Evolutionary conservation across 2,888 invertebrate genomes (phyloP), one percentile per base, ranked within the genome.

Genomic region (Laothoe populi): DNA sequence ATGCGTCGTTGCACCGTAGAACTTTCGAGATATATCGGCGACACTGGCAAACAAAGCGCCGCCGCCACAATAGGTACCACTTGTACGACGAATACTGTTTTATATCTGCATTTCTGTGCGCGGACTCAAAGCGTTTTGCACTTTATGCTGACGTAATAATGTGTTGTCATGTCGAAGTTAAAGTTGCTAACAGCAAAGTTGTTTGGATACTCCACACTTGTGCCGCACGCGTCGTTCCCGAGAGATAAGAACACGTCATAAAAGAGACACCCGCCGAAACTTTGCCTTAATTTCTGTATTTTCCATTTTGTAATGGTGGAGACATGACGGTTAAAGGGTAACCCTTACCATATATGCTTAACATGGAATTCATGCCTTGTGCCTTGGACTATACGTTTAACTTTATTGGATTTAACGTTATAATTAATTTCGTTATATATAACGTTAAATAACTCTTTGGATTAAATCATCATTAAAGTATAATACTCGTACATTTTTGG

Each of bases 11-110:
- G 84, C 82, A 82, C 75, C 74, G 86, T 82, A 79, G 75, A 90
- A 90, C 82, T 91, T 90, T 87, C 77, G 79, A 87, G 86, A 89
- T 90, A 90, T 91, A 90, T 91, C 89, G 84, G 87, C 81, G 88
- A 85, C 88, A 84, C 78, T 84, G 78, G 80, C 87, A 86, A 86
- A 90, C 90, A 90, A 90, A 88, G 87, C 84, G 74, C 70, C 77
- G 76, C 78, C 77, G 75, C 82, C 82, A 88, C 88, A 90, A 89
- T 86, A 83, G 84, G 78, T 83, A 83, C 78, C 82, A 80, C 83
- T 81, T 82, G 83, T 80, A 81, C 80, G 72, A 79, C 77, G 79
- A 78, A 73, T 75, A 68, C 80, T 72, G 81, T 72, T 70, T 70
- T 76, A 76, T 68, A 66, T 68, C 70, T 72, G 67, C 77, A 67